Percentiles rank a stretch among this genome's conserved stretches.
Evolutionary conservation across 2,888 invertebrate species (phyloP).

Genomic region (Dinocampus coccinellae): DNA sequence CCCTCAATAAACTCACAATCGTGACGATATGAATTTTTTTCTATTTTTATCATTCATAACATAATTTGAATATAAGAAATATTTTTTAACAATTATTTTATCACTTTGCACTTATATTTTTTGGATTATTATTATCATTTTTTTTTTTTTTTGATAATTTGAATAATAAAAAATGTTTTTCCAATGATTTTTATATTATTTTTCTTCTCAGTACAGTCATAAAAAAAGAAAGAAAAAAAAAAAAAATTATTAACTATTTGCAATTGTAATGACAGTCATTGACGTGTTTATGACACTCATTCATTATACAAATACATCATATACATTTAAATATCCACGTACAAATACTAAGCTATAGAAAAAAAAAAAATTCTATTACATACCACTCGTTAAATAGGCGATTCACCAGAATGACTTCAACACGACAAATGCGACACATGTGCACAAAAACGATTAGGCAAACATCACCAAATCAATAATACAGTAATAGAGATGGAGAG

Average conservation of each 20-base stretch:
- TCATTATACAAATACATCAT: not conserved
- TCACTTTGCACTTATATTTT: too few relatives aligned
- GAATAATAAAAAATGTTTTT: not conserved
- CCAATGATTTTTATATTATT: not conserved
- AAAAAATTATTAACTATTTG: not conserved
- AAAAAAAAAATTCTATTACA: not conserved
- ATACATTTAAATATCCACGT: not conserved
- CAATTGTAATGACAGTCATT: not conserved
- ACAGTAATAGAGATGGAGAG: too few relatives aligned
- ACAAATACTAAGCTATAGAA: too few relatives aligned
- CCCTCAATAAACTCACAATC: conserved; percentile 22
- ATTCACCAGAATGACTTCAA: conserved; percentile 23
- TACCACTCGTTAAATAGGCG: not conserved
- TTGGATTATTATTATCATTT: too few relatives aligned
- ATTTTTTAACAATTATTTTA: too few relatives aligned
- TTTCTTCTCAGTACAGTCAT: too few relatives aligned
- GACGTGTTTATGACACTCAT: not conserved
- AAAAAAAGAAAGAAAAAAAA: too few relatives aligned
- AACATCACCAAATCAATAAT: conserved; percentile 26
- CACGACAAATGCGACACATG: conserved; percentile 36
- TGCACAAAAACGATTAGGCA: conserved; percentile 56
- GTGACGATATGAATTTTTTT: conserved; percentile 13
- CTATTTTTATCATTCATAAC: conserved; percentile 7
- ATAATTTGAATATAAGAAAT: too few relatives aligned
- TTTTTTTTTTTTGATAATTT: too few relatives aligned